Percentiles rank a stretch among this genome's conserved stretches.
Conservation (phyloP, 2,113 vertebrate genomes). For the Probosciger aterrimus region DNA sequence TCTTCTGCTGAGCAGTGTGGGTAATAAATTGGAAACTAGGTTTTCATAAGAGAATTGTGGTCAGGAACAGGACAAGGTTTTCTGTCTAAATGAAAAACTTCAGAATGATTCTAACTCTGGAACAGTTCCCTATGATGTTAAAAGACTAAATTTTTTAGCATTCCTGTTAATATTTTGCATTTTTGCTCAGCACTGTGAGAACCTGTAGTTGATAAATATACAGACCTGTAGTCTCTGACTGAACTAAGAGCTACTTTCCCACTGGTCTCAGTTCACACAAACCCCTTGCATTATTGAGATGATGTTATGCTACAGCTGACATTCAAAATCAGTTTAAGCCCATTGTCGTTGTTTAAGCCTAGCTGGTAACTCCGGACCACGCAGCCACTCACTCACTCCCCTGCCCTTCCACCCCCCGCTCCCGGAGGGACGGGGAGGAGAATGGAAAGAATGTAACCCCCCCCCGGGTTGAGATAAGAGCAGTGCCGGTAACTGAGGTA, state of each 20-base stretch:
- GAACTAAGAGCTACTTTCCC: neutral
- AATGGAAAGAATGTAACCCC: too few species aligned
- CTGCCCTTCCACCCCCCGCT: too few species aligned
- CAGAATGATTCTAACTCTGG: neutral
- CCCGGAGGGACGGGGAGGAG: too few species aligned
- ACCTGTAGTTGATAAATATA: neutral
- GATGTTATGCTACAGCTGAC: neutral
- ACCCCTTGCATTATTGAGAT: neutral
- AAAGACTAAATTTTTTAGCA: neutral
- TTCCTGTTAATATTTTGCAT: neutral
- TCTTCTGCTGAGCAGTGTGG: neutral
- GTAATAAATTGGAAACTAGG: neutral
- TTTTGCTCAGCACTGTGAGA: neutral
- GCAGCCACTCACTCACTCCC: too few species aligned
- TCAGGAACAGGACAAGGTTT: constrained; percentile 26
- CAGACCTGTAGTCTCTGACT: neutral
- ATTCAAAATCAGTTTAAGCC: neutral
- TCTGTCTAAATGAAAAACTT: constrained; percentile 38
- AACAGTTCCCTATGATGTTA: neutral
- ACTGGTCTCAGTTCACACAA: neutral
- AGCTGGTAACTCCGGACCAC: too few species aligned
- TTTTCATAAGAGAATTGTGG: constrained; percentile 48
- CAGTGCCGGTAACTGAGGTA: too few species aligned
- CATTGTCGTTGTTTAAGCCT: too few species aligned
- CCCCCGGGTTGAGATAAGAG: too few species aligned